phyloP scores from a whole-genome alignment of 2,797 vertebrate genomes.

The Chromis chromis region DNA sequence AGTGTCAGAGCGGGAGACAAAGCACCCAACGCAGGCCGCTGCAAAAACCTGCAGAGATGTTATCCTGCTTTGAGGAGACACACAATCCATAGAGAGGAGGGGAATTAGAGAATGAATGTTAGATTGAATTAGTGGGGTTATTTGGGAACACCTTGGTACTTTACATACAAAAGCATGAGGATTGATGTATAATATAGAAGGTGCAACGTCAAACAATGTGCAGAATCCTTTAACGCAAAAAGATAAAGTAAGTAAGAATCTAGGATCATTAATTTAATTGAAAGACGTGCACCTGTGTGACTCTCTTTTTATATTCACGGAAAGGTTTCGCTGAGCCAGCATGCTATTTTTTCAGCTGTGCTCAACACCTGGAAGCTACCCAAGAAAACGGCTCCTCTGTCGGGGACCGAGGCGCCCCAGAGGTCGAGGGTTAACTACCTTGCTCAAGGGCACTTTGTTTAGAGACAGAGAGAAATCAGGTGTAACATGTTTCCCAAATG shows the following conservation, averaged over 20 bases:
- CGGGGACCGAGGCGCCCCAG: background rate
- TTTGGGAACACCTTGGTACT: background rate
- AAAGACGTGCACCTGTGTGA: constrained; percentile 35
- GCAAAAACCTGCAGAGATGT: constrained; percentile 24
- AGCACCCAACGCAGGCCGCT: background rate
- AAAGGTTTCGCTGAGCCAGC: constrained; percentile 50
- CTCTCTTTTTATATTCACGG: background rate
- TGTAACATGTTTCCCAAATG: background rate
- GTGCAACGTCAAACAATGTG: background rate
- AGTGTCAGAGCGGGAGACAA: constrained; percentile 23
- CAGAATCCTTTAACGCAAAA: background rate
- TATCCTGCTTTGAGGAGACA: background rate
- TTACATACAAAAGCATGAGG: background rate
- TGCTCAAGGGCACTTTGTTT: background rate
- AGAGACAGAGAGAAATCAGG: background rate
- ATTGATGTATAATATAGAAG: background rate
- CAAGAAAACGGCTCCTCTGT: constrained; percentile 1
- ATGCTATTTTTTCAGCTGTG: constrained; percentile 20
- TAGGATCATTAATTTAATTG: constrained; percentile 34
- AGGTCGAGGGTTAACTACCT: constrained; percentile 13
- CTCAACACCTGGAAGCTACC: constrained; percentile 29
- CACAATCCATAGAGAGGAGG: background rate
- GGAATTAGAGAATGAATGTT: background rate
- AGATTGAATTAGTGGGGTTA: background rate
- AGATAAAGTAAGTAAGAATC: constrained; percentile 29